A percentile compares a stretch with the other conserved stretches of the same genome.
Conservation (phyloP, 2,113 vertebrate genomes). For the Pomatostomus ruficeps region DNA sequence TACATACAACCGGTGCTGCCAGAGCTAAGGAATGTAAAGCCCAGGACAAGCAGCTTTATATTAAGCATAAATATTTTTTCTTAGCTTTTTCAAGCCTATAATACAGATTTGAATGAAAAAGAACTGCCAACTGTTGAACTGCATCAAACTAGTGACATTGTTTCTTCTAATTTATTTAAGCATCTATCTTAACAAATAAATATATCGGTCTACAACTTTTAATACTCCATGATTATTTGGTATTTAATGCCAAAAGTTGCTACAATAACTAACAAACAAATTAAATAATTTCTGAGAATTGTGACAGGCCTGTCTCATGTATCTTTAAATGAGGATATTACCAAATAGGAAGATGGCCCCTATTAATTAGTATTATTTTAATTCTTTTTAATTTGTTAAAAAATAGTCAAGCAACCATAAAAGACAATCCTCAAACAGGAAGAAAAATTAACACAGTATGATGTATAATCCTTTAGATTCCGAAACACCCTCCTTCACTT, state of each 20-base stretch:
- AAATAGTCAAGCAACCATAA: neutral
- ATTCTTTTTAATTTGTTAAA: neutral
- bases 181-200: neutral
- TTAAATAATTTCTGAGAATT: neutral
- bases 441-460: neutral
- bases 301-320: neutral
- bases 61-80: neutral
- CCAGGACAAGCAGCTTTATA: neutral
- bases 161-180: neutral
- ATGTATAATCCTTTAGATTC: neutral
- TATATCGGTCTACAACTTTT: neutral
- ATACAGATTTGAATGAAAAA: neutral
- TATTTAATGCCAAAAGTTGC: neutral
- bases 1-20: neutral
- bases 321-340: neutral
- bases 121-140: neutral
- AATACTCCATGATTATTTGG: neutral
- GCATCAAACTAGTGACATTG: neutral
- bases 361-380: neutral
- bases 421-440: neutral
- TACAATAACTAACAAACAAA: neutral
- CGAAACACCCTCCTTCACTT: neutral
- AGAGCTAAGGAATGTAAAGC: neutral
- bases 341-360: neutral
- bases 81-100: neutral